Percentiles rank a stretch among this genome's conserved stretches.
Evolutionary conservation across 2,113 vertebrate species (phyloP).

Genomic region (Colistium nudipinnis): DNA sequence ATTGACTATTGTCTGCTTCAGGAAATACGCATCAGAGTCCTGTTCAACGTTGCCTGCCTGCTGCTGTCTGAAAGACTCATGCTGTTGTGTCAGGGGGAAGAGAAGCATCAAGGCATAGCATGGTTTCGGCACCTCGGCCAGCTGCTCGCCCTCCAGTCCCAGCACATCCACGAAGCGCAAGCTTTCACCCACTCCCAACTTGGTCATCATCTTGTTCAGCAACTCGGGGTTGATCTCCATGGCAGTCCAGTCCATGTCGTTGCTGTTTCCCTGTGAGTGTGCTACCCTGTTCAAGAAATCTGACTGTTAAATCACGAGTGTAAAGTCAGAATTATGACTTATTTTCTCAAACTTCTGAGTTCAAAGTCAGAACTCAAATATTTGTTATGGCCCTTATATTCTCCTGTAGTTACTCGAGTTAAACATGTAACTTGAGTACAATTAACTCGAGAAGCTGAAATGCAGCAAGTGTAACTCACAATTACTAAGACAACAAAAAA

Average conservation of each 20-base stretch:
- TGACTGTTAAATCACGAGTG: too few species aligned
- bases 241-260: conserved; percentile 91
- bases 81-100: conserved; percentile 95
- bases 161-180: conserved; percentile 93
- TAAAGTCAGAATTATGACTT: too few species aligned
- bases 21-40: conserved; percentile 88
- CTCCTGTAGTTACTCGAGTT: too few species aligned
- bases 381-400: too few species aligned
- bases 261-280: too few species aligned
- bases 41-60: conserved; percentile 87
- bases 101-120: conserved; percentile 92
- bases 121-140: conserved; percentile 87
- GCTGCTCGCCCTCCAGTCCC: conserved; percentile 88
- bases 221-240: conserved; percentile 98
- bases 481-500: too few species aligned
- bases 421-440: too few species aligned
- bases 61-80: conserved; percentile 91
- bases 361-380: too few species aligned
- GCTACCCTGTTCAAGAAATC: too few species aligned
- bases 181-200: conserved; percentile 86
- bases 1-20: conserved; percentile 93
- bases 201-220: conserved; percentile 87
- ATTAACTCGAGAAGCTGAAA: too few species aligned
- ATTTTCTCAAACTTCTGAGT: too few species aligned
- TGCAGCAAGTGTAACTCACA: too few species aligned